Conservation (phyloP, 2,113 vertebrate species). For the Paralichthys olivaceus region DNA sequence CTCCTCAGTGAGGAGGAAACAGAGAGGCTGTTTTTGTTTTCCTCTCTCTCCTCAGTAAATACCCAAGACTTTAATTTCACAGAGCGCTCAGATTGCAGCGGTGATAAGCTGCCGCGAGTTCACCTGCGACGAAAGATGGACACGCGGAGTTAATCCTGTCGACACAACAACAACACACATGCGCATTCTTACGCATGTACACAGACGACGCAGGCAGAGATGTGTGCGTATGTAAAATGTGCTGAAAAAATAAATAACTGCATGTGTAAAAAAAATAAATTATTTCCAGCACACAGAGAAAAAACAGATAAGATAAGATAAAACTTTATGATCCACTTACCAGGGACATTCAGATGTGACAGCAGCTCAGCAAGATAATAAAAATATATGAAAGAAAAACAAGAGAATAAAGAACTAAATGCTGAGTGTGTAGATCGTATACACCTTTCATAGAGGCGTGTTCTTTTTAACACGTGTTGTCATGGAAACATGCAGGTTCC, state of each 20-base stretch:
- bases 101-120: constrained; percentile 23
- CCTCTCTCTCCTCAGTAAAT: constrained; percentile 33
- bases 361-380: too few relatives aligned
- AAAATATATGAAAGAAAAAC: too few relatives aligned
- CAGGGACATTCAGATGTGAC: too few relatives aligned
- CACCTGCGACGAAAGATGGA: constrained; percentile 13
- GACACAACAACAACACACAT: background rate
- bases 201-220: background rate
- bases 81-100: constrained; percentile 50
- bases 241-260: background rate
- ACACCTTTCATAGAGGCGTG: too few relatives aligned
- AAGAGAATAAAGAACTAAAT: too few relatives aligned
- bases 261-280: too few relatives aligned
- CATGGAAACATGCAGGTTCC: too few relatives aligned
- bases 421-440: too few relatives aligned
- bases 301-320: too few relatives aligned
- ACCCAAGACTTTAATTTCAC: constrained; percentile 55
- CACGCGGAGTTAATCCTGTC: background rate
- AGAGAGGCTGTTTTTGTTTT: constrained; percentile 42
- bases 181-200: background rate
- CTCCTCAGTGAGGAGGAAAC: background rate
- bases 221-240: background rate
- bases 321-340: too few relatives aligned
- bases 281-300: too few relatives aligned
- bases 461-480: too few relatives aligned